A percentile compares a stretch with the other conserved stretches of the same genome.
Conservation (phyloP, 2,888 invertebrate species). For the Oegoconia quadripuncta region DNA sequence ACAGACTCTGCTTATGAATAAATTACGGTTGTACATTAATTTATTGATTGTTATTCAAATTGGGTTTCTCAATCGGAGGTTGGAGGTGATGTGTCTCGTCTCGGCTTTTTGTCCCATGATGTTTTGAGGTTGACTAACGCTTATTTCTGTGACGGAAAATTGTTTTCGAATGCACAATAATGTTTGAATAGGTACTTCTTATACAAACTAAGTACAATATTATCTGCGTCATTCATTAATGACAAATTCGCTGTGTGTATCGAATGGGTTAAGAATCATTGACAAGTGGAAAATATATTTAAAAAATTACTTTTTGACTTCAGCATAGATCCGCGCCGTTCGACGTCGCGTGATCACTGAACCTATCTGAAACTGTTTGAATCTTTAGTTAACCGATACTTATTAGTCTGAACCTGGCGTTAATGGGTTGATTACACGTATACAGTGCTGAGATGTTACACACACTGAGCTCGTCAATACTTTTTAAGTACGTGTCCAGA, state of each 20-base stretch:
- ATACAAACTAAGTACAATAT: slow-evolving; percentile 26
- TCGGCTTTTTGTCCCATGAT: slow-evolving; percentile 54
- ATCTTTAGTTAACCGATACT: too few species aligned
- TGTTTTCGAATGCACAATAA: slow-evolving; percentile 48
- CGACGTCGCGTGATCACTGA: too few species aligned
- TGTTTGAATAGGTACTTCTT: slow-evolving; percentile 34
- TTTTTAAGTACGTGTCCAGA: too few species aligned
- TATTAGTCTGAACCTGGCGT: too few species aligned
- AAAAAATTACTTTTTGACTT: not conserved
- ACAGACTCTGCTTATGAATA: slow-evolving; percentile 69
- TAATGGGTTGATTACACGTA: too few species aligned
- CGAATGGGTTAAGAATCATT: too few species aligned
- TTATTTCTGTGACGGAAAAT: slow-evolving; percentile 47
- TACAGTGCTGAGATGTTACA: too few species aligned
- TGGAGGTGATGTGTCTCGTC: slow-evolving; percentile 68
- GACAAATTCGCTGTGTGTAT: too few species aligned
- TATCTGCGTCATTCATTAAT: slow-evolving; percentile 37
- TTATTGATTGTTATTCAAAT: slow-evolving; percentile 80
- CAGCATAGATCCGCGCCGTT: too few species aligned
- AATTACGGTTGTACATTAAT: slow-evolving; percentile 73
- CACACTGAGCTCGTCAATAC: too few species aligned
- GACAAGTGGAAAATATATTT: too few species aligned
- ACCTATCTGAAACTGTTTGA: too few species aligned
- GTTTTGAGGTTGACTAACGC: slow-evolving; percentile 57
- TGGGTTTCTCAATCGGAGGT: slow-evolving; percentile 75